Evolutionary conservation across 2,888 invertebrate genomes (phyloP), one percentile per base, ranked within the genome.

Genomic region (Melikaiella ostensackeni): DNA sequence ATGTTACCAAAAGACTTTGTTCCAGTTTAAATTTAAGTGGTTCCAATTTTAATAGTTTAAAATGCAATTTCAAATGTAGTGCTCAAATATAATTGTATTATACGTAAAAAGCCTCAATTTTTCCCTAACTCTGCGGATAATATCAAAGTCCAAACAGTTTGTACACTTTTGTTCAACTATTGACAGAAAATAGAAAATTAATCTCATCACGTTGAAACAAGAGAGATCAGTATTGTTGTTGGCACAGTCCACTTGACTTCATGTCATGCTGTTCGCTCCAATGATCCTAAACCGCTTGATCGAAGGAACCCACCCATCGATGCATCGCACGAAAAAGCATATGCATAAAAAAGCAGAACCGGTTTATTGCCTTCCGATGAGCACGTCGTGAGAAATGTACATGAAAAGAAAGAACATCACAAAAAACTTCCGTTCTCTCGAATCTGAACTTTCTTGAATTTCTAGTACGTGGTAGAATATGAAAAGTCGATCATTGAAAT

Each of bases 241-340:
- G 19, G 50, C 66, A 42, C 66, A 46, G 66, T 66, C 46, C 46
- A 46, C 46, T 66, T 66, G 66, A 66, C 66, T 66, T 66, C 66
- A 66, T 33, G 66, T 66, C 50, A 70, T 50, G 50, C 30, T 70
- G 33, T 70, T 70, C 70, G 70, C 46, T 70, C 27, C 27, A 66
- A 46, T 30, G 42, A 66, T 66, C 66, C 66, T 66, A 66, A 42
- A 66, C 30, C 46, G 30, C 66, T 70, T 70, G 50, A 70, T 70
- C 50, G 30, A 21, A 46, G 46, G 30, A 33, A 66, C 46, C 42
- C 66, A 66, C 70, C 50, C 50, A 50, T 46, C 11, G 70, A 70
- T 27, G 46, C 46, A 46, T 70, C 30, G 50, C 27, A 50, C 19
- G 24, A 66, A 70, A 70, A 70, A 70, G n/a, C 19, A n/a, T 30